Evolutionary conservation across 2,113 vertebrate genomes (phyloP), one percentile per base, ranked within the genome.

Genomic region (Burhinus oedicnemus): DNA sequence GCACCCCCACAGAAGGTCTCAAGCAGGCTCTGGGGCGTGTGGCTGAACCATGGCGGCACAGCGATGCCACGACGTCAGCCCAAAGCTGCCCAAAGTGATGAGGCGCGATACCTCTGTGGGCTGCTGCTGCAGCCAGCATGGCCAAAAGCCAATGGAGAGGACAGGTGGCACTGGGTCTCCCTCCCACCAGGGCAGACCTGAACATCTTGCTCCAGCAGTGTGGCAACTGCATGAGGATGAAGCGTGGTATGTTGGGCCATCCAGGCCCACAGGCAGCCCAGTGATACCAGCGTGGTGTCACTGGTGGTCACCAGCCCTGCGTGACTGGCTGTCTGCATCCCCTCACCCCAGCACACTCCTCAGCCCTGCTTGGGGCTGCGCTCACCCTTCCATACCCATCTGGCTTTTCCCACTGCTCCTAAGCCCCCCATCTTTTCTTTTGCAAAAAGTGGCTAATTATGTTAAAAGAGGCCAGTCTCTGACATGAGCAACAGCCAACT

Each of bases 71-170:
- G 2, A n/a, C 4, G 1, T 52, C 36, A 77, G 40, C 45, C 21
- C 60, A 32, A 71, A 92, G 36, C 49, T 83, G 18, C 75, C 78
- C 5, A 1, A 26, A 83, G 54, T 0, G 1, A 32, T 17, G 29
- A 71, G 36, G 9, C 60, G 40, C 1, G 2, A 52, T 47, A 38
- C 3, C 16, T 4, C 7, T 0, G 0, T 23, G 26, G 18, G 54
- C 72, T 87, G 81, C 62, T 64, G 40, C 74, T 75, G 45, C 85
- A 70, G 51, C 44, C 89, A 94, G 71, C 62, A 51, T 0, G 0
- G 4, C 44, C 32, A 81, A 72, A 79, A 76, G 27, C 54, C 69
- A 47, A 1, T 2, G 1, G 65, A 45, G 25, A 57, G 21, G 65
- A n/a, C 1, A 2, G 44, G n/a, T 71, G 30, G 25, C 34, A n/a